These are phyloP conservation scores for Actinemys pallida DNA, from an alignment of 2,113 vertebrate species.

Conservation along the genomic window DNA sequence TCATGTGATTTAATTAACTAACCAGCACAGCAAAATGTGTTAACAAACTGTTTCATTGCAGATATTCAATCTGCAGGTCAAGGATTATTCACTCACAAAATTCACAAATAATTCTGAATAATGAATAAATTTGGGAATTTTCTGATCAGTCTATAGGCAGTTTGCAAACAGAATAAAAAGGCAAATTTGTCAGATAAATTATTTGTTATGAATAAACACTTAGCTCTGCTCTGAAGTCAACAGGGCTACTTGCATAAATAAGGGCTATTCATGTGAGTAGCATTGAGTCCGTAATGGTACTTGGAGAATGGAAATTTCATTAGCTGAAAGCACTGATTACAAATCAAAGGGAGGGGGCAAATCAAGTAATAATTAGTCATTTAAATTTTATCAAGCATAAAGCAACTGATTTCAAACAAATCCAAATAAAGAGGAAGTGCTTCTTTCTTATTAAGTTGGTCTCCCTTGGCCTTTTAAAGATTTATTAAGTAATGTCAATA, in stretches of 20 bases:
- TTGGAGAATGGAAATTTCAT: constrained; percentile 53
- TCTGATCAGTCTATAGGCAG: not conserved
- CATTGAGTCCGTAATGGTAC: constrained; percentile 29
- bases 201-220: constrained; percentile 68
- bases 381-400: constrained; percentile 59
- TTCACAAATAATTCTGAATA: not conserved
- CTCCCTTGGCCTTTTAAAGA: constrained; percentile 66
- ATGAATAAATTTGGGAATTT: constrained; percentile 40
- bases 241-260: constrained; percentile 30
- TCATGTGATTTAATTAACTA: fast-evolving
- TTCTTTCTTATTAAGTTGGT: constrained; percentile 57
- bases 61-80: not conserved
- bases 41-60: not conserved
- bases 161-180: constrained; percentile 13
- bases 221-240: constrained; percentile 23
- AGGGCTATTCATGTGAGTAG: constrained; percentile 6
- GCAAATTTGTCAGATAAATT: constrained; percentile 58
- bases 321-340: constrained; percentile 64
- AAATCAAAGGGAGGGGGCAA: constrained; percentile 61
- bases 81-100: constrained; percentile 9
- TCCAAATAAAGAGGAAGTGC: constrained; percentile 54
- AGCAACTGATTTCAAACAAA: constrained; percentile 61
- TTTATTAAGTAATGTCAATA: constrained; percentile 65
- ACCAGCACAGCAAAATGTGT: not conserved
- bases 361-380: constrained; percentile 68